phyloP scores from a whole-genome alignment of 2,113 vertebrate species.

The Hippopotamus amphibius region DNA sequence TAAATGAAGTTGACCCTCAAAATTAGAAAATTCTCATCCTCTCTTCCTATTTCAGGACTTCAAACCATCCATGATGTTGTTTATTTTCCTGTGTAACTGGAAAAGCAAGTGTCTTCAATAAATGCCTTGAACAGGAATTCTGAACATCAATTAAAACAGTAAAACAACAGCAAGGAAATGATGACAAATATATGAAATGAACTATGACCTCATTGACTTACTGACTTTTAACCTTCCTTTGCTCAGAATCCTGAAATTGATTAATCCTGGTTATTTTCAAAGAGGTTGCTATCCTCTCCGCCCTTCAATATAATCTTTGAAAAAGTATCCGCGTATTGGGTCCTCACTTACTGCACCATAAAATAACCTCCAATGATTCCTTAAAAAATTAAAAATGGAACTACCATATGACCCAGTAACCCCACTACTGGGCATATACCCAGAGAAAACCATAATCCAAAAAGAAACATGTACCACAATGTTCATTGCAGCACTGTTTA shows the following conservation, averaged over 20 bases:
- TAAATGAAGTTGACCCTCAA: not conserved
- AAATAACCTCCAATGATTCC: not conserved
- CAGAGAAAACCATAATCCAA: no score
- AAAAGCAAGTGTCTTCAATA: conserved; percentile 28
- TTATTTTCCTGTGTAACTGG: not conserved
- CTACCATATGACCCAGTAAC: no score
- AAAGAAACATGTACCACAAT: no score
- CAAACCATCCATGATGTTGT: not conserved
- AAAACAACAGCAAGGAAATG: not conserved
- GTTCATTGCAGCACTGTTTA: no score
- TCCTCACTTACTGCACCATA: not conserved
- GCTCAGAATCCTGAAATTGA: not conserved
- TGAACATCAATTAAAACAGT: not conserved
- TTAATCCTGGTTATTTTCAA: not conserved
- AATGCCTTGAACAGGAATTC: not conserved
- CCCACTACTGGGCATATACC: no score
- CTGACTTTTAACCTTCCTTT: not conserved
- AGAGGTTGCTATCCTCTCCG: not conserved
- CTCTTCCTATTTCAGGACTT: not conserved
- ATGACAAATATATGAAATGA: not conserved
- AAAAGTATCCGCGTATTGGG: not conserved
- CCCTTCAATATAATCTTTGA: not conserved
- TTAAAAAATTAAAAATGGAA: no score
- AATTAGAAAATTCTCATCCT: not conserved
- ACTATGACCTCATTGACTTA: not conserved